Conservation (phyloP, 2,113 vertebrate species). For the Mus spicilegus region DNA sequence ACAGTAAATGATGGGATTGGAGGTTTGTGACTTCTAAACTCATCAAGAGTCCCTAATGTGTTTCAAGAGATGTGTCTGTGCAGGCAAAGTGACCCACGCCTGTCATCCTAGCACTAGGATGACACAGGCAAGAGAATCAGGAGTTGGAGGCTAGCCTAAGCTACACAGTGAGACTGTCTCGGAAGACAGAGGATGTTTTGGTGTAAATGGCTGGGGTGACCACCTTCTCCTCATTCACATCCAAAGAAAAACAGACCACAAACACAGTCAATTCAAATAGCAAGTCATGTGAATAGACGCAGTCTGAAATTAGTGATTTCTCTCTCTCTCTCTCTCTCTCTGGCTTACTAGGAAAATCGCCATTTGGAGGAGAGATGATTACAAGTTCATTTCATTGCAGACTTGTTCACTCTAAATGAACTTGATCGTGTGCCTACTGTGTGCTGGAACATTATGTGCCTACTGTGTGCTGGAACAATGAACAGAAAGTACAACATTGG, state of each 20-base stretch:
- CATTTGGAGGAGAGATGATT: neutral
- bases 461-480: constrained; percentile 35
- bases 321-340: neutral
- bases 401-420: neutral
- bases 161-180: neutral
- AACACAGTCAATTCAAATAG: neutral
- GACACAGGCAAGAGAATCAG: neutral
- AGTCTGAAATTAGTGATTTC: neutral
- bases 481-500: neutral
- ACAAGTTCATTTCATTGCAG: neutral
- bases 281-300: neutral
- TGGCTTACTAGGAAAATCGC: neutral
- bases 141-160: neutral
- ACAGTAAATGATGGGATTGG: neutral
- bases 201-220: neutral
- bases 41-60: neutral
- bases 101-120: neutral
- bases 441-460: neutral
- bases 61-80: neutral
- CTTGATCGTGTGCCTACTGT: constrained; percentile 2
- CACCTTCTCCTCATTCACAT: neutral
- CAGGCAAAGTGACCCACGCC: neutral
- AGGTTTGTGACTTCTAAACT: neutral
- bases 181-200: neutral
- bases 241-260: neutral